phyloP scores from a whole-genome alignment of 2,797 vertebrate genomes.

The Rhincodon typus region DNA sequence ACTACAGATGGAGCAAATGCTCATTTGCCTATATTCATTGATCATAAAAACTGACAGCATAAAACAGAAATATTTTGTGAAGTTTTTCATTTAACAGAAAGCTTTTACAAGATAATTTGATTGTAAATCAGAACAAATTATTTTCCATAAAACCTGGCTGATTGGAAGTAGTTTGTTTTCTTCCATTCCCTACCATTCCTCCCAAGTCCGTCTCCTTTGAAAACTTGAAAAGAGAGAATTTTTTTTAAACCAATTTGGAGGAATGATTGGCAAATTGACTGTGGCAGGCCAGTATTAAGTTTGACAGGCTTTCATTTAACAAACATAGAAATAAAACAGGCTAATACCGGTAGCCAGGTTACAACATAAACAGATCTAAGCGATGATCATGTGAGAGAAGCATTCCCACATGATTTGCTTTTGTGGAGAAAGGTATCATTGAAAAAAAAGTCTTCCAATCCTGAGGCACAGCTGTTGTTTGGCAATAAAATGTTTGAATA shows the following conservation, averaged over 20 bases:
- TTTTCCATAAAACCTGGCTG: neutral
- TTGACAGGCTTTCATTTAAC: neutral
- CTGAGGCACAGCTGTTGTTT: neutral
- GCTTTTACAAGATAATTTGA: neutral
- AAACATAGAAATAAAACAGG: neutral
- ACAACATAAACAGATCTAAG: neutral
- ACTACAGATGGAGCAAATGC: neutral
- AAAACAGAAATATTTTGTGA: neutral
- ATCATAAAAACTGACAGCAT: neutral
- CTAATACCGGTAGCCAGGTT: neutral
- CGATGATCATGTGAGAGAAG: neutral
- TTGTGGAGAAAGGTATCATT: neutral
- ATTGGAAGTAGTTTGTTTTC: neutral
- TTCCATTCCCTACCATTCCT: neutral
- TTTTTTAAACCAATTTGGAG: neutral
- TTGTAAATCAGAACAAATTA: neutral
- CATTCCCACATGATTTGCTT: neutral
- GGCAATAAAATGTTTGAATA: neutral
- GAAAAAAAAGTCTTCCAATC: neutral
- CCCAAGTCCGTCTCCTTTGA: neutral
- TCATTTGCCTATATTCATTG: neutral
- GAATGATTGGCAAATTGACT: neutral
- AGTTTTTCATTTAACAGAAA: neutral
- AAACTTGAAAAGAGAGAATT: neutral
- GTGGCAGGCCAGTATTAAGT: neutral